Conservation (phyloP, 30 jellyfish, hydroid and myxozoan species). For the Aurelia aurita region DNA sequence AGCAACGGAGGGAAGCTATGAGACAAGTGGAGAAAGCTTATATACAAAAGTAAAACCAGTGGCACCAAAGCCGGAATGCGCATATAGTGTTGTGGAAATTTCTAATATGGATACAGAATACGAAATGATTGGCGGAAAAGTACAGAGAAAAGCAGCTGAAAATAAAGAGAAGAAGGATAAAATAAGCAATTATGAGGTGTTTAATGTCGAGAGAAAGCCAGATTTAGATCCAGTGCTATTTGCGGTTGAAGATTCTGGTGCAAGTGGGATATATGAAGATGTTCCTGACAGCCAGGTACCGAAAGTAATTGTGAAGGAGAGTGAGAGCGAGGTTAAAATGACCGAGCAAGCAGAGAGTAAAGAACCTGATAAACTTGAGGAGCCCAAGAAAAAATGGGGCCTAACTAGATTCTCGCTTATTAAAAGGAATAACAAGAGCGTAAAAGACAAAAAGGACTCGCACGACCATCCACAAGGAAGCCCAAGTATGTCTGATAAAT, state of each 20-base stretch:
- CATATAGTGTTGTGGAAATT: constrained; percentile 69
- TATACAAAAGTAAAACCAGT: constrained; percentile 67
- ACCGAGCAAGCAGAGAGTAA: not conserved
- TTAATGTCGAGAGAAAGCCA: not conserved
- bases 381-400: constrained; percentile 56
- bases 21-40: constrained; percentile 62
- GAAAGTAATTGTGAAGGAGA: not conserved
- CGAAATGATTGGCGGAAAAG: constrained; percentile 58
- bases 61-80: constrained; percentile 51
- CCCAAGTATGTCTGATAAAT: constrained; percentile 9
- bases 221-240: constrained; percentile 45
- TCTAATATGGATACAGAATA: constrained; percentile 50
- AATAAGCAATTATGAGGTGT: constrained; percentile 3
- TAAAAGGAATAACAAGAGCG: constrained; percentile 10
- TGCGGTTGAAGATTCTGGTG: constrained; percentile 73
- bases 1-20: constrained; percentile 27
- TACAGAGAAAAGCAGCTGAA: constrained; percentile 2
- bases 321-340: not conserved
- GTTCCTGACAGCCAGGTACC: constrained; percentile 31
- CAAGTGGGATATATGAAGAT: constrained; percentile 73
- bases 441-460: not conserved
- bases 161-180: constrained; percentile 3
- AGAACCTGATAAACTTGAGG: constrained; percentile 16
- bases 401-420: constrained; percentile 57
- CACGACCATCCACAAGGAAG: not conserved